phyloP scores from a whole-genome alignment of 2,113 vertebrate species.

The Alligator sinensis region DNA sequence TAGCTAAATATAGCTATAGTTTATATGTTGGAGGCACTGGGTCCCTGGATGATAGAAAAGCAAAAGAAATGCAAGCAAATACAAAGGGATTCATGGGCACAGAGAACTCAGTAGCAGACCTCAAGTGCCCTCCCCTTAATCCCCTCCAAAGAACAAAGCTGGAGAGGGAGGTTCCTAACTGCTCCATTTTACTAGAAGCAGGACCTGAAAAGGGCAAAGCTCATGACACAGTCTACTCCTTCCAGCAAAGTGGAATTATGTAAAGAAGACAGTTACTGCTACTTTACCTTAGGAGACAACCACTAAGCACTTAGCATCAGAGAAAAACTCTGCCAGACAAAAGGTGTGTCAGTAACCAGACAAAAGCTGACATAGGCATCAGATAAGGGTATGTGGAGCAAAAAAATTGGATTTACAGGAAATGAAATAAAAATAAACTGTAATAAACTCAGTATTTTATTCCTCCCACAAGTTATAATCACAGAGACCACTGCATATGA shows the following conservation, averaged over 20 bases:
- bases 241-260: neutral
- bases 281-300: neutral
- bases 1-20: neutral
- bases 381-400: neutral
- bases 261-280: neutral
- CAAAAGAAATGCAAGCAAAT: neutral
- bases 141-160: neutral
- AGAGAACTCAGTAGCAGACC: neutral
- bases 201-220: neutral
- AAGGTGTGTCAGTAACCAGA: neutral
- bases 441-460: neutral
- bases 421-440: neutral
- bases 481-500: neutral
- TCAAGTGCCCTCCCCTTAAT: neutral
- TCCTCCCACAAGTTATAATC: neutral
- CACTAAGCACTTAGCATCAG: neutral
- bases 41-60: neutral
- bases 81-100: neutral
- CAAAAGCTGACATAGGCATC: neutral
- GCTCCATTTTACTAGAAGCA: neutral
- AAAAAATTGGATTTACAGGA: neutral
- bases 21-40: neutral
- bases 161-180: neutral
- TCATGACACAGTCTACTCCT: neutral
- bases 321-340: neutral